Percentiles rank a stretch among this genome's conserved stretches.
Conservation (phyloP, 1,140 invertebrate genomes). For the Gonatopus flavifemur region DNA sequence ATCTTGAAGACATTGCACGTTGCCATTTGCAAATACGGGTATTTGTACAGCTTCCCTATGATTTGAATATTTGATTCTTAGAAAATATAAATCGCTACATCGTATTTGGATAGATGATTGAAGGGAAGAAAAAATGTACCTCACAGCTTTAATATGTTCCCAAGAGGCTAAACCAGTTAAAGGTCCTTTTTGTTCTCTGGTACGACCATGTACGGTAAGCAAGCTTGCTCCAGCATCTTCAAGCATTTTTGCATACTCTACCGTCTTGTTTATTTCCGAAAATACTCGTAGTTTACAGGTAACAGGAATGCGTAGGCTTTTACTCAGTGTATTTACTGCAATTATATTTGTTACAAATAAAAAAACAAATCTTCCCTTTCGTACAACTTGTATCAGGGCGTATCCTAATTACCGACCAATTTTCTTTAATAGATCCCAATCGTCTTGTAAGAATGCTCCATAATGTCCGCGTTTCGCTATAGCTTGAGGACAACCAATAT, state of each 20-base stretch:
- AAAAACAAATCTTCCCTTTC: not conserved
- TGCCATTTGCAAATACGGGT: conserved; percentile 97
- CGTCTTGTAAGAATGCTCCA: conserved; percentile 92
- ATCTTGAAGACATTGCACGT: conserved; percentile 91
- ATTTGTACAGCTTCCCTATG: conserved; percentile 81
- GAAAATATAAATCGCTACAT: not conserved
- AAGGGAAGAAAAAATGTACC: conserved; percentile 58
- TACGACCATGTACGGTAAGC: conserved; percentile 94
- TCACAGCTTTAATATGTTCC: conserved; percentile 89
- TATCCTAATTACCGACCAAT: conserved; percentile 68
- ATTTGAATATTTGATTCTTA: conserved; percentile 19
- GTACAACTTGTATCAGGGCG: not conserved
- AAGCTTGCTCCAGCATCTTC: conserved; percentile 91
- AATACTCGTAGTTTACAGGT: conserved; percentile 97
- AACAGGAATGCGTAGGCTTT: conserved; percentile 79
- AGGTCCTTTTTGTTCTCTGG: conserved; percentile 93
- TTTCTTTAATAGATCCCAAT: conserved; percentile 81
- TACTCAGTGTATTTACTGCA: conserved; percentile 53
- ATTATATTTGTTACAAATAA: conserved; percentile 1
- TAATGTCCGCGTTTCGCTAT: conserved; percentile 90
- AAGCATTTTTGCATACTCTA: conserved; percentile 92
- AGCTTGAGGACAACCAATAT: conserved; percentile 95
- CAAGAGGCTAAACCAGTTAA: conserved; percentile 94
- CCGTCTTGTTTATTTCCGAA: conserved; percentile 82
- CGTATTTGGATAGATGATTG: not conserved